These are phyloP conservation scores for Rhogogaster chlorosoma DNA, from an alignment of 2,888 invertebrate species.

Conservation along the genomic window DNA sequence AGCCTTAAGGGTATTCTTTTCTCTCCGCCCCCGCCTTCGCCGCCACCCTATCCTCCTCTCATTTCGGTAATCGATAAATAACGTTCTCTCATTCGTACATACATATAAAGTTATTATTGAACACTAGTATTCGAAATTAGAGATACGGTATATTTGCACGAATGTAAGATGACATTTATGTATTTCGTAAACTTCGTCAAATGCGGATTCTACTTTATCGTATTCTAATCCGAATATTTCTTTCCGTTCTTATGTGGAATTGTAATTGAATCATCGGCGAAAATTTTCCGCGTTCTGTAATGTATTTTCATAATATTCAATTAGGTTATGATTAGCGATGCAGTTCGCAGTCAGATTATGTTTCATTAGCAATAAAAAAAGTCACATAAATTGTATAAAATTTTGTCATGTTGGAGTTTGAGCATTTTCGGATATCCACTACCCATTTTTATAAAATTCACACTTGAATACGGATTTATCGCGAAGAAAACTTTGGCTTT, in stretches of 20 bases:
- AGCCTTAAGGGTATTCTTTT: constrained; percentile 66
- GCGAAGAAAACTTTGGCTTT: neutral
- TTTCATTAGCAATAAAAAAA: neutral
- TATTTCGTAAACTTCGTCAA: neutral
- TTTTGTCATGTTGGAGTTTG: constrained; percentile 17
- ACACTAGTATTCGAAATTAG: neutral
- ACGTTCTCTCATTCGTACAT: constrained; percentile 27
- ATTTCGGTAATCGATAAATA: neutral
- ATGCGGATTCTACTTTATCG: neutral
- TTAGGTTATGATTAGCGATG: neutral
- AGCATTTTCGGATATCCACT: constrained; percentile 3
- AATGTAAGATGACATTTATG: constrained; percentile 2
- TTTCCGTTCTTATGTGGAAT: neutral
- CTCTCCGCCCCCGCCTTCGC: constrained; percentile 44
- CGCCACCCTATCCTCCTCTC: neutral
- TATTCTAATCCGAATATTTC: neutral
- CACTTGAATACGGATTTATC: neutral
- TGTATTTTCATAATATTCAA: neutral
- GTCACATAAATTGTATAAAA: neutral
- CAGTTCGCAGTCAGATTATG: neutral
- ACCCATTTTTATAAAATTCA: neutral
- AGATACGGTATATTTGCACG: neutral
- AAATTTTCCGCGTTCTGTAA: neutral
- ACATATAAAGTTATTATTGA: constrained; percentile 4
- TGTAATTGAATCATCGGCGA: neutral